Evolutionary conservation across 2,113 vertebrate species (phyloP).

Genomic region (Apistogramma diplotaenia): DNA sequence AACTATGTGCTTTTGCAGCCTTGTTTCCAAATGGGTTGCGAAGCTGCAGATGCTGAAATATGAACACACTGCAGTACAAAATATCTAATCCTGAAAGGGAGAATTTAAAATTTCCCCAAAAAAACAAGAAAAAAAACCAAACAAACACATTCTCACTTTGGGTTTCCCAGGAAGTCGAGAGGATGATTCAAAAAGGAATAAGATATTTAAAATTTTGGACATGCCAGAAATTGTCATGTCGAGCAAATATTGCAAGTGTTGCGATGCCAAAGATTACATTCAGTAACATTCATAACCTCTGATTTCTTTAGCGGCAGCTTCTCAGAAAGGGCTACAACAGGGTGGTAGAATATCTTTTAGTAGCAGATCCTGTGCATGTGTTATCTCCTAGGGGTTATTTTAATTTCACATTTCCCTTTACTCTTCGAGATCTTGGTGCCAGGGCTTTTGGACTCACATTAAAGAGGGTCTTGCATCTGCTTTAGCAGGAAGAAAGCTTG

Average conservation of each 20-base stretch:
- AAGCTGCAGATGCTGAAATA: neutral
- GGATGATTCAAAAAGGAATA: neutral
- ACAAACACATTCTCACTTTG: neutral
- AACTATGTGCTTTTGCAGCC: neutral
- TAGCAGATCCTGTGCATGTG: constrained; percentile 25
- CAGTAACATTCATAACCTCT: neutral
- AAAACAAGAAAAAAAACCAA: no score
- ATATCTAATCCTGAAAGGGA: neutral
- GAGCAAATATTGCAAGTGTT: neutral
- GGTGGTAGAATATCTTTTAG: neutral
- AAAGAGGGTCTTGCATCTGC: constrained; percentile 34
- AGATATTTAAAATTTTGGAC: neutral
- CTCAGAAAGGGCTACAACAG: neutral
- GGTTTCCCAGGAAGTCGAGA: neutral
- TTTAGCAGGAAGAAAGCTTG: constrained; percentile 16
- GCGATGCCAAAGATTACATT: neutral
- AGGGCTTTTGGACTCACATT: constrained; percentile 42
- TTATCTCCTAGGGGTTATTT: constrained; percentile 32
- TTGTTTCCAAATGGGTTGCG: neutral
- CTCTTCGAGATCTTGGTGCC: constrained; percentile 1
- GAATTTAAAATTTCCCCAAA: no score
- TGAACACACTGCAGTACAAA: neutral
- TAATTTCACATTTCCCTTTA: constrained; percentile 36
- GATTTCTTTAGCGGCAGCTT: neutral
- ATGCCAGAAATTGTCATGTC: neutral